phyloP scores from a whole-genome alignment of 1,140 invertebrate species.

The Drosophila nigromelanica region DNA sequence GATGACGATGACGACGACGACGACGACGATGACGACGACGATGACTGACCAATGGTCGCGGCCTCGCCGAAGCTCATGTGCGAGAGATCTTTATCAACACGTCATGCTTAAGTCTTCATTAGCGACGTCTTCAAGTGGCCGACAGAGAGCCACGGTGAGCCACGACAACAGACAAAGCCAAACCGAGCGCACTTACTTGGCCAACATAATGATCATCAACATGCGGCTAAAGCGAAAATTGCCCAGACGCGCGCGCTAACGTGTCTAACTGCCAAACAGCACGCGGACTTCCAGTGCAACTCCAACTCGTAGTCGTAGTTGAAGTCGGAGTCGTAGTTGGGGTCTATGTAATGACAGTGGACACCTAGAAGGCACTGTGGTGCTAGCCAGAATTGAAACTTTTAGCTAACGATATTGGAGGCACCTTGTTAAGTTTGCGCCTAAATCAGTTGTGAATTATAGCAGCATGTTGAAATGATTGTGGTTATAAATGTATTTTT shows the following conservation, averaged over 20 bases:
- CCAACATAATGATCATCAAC: slow-evolving; percentile 59
- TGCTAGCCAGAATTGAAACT: neutral
- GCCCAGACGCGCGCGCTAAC: slow-evolving; percentile 45
- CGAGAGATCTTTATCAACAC: slow-evolving; percentile 70
- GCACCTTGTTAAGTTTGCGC: neutral
- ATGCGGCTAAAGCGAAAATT: slow-evolving; percentile 57
- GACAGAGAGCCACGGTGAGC: slow-evolving; percentile 10
- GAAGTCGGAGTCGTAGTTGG: neutral
- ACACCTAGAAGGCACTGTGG: slow-evolving; percentile 42
- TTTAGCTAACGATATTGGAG: neutral
- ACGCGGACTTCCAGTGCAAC: slow-evolving; percentile 35
- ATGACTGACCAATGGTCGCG: slow-evolving; percentile 32
- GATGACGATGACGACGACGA: slow-evolving; percentile 6
- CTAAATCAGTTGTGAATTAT: neutral
- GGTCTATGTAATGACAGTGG: slow-evolving; percentile 32
- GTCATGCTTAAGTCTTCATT: slow-evolving; percentile 81
- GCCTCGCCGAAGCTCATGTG: slow-evolving; percentile 41
- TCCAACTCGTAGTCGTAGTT: neutral
- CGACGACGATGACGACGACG: slow-evolving; percentile 28
- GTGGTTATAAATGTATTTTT: no score
- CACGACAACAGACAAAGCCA: slow-evolving; percentile 17
- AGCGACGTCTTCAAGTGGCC: slow-evolving; percentile 59
- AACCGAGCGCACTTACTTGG: slow-evolving; percentile 18
- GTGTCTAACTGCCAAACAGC: slow-evolving; percentile 47
- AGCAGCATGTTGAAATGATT: no score